These are phyloP conservation scores for Ichneumoninae sp. DNA, from an alignment of 2,888 invertebrate species.

Conservation along the genomic window DNA sequence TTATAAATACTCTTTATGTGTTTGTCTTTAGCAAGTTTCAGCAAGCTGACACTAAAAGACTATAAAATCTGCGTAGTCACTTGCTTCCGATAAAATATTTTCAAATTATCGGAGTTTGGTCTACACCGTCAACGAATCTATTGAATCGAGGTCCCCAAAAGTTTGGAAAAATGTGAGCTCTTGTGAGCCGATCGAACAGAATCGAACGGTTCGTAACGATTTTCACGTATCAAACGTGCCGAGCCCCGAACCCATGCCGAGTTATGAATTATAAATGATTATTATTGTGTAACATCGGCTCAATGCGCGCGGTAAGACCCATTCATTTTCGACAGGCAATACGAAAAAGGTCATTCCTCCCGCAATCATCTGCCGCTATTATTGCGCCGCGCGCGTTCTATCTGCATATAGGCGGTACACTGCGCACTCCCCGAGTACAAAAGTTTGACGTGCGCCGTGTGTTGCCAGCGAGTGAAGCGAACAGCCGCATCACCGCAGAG, in stretches of 20 bases:
- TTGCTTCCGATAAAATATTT: background rate
- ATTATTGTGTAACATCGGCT: constrained; percentile 4
- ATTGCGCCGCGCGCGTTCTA: constrained; percentile 56
- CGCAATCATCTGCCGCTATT: constrained; percentile 50
- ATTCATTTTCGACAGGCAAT: constrained; percentile 36
- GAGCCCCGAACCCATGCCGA: background rate
- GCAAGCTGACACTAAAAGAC: too few species aligned
- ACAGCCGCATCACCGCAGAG: constrained; percentile 56
- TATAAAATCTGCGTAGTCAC: too few species aligned
- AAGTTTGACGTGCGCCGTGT: constrained; percentile 43
- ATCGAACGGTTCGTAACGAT: constrained; percentile 29
- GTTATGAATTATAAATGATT: constrained; percentile 24
- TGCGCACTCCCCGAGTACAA: constrained; percentile 4
- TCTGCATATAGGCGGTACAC: constrained; percentile 20
- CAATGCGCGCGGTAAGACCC: constrained; percentile 22
- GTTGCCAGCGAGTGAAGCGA: constrained; percentile 38
- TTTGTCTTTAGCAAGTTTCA: too few species aligned
- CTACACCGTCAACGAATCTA: background rate
- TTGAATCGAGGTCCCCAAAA: background rate
- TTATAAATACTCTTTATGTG: too few species aligned
- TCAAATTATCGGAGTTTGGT: background rate
- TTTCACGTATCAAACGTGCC: background rate
- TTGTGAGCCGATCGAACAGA: background rate
- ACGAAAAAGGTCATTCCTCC: constrained; percentile 51
- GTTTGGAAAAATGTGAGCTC: background rate